Base-by-base conservation (phyloP, 2,888 invertebrate species). In the Formica aserva region DNA sequence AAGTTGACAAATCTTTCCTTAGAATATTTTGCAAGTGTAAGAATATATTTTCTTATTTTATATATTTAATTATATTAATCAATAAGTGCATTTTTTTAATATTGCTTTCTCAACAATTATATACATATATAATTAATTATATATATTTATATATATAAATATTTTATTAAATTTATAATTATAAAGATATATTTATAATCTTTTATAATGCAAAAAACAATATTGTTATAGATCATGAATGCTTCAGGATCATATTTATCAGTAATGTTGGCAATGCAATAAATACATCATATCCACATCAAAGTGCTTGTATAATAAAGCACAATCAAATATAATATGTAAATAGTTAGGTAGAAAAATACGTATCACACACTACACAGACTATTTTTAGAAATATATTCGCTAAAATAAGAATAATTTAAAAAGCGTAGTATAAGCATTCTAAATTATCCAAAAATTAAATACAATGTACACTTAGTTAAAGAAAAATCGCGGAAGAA, bases 1-100 rank as follows among this genome's bases (percentile, higher is more conserved):
- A 85, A 85, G 38, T 74, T 86, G 32, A 71, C 38, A 3, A 57
- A 78, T 55, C 65, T 87, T 35, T 86, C 82, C 8, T 65, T 84
- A 71, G 48, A 82, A 71, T 57, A 72, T 22, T 87, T 86, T 13
- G 45, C 78, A 57, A 78, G 18, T 65, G 86, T 86, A 75, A 86
- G 75, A 48, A 5, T 32, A 32, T n/a, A 18, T 48, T 48, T 18
- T 18, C 5, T 48, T 48, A 41, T 41, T 13, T 41, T 38, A 45
- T 15, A 18, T 15, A 45, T 15, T 45, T 45, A 45, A 45, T 45
- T 45, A 48, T n/a, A 48, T 48, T 48, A 48, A 48, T 48, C 8
- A 48, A 6, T 18, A 48, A 48, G n/a, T 3, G 45, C 18, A 48
- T 6, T 8, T 6, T 48, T 48, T 48, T 5, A 18, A 45, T 15